These are phyloP conservation scores for Turdus rufiventris DNA, from an alignment of 2,113 vertebrate genomes.

Conservation along the genomic window DNA sequence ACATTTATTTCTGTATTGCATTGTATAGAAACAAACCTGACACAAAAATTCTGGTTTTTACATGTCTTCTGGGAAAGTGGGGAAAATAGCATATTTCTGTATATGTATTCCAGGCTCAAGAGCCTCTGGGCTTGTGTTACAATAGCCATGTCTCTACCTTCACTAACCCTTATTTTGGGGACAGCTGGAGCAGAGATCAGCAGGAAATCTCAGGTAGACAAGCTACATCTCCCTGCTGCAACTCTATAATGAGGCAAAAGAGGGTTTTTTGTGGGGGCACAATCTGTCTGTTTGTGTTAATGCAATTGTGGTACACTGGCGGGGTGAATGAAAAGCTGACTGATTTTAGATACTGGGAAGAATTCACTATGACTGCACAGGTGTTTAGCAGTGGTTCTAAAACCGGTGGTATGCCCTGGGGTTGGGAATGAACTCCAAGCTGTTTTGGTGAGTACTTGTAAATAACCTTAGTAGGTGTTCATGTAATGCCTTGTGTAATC, in stretches of 20 bases:
- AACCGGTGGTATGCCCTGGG: background rate
- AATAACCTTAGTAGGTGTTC: background rate
- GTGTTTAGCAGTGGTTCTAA: background rate
- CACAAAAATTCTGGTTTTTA: background rate
- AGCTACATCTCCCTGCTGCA: background rate
- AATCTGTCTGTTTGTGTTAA: background rate
- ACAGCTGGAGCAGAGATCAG: background rate
- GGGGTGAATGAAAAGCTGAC: background rate
- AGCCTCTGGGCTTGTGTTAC: background rate
- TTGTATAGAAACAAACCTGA: background rate
- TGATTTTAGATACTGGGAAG: background rate
- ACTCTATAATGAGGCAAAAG: background rate
- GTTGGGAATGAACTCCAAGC: background rate
- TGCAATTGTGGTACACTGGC: background rate
- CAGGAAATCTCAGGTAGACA: background rate
- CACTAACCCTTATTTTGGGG: background rate
- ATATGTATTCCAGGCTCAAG: background rate
- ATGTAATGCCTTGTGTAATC: background rate
- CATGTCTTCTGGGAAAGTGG: background rate
- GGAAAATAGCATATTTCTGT: background rate
- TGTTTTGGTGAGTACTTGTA: background rate
- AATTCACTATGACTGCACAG: background rate
- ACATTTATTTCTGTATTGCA: background rate
- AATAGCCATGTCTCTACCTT: background rate
- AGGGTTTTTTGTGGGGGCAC: fast-evolving